These are phyloP conservation scores for Eulemur mongoz DNA, from an alignment of 2,797 vertebrate species.

Conservation along the genomic window DNA sequence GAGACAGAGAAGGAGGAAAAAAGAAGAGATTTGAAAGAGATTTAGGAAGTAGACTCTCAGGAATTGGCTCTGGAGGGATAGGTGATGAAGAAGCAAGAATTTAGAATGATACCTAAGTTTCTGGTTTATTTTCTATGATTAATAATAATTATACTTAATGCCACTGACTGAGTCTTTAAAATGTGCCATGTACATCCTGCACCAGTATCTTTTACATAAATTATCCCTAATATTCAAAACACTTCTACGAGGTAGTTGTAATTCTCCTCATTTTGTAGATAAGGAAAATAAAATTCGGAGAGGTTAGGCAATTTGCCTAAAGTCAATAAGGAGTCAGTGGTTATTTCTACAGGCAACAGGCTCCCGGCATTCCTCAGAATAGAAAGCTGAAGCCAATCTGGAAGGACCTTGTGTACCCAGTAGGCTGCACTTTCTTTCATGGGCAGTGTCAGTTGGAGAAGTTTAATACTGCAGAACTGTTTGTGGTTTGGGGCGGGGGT, in stretches of 20 bases:
- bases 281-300: slow-evolving; percentile 46
- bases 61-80: background rate
- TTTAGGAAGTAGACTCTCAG: background rate
- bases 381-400: background rate
- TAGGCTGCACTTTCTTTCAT: background rate
- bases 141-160: background rate
- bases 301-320: background rate
- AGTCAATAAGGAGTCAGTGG: background rate
- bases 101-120: slow-evolving; percentile 20
- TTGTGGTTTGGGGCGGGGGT: background rate
- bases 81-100: background rate
- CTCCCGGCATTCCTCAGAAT: background rate
- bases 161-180: background rate
- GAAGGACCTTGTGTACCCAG: background rate
- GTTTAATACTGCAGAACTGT: background rate
- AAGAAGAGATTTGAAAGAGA: background rate
- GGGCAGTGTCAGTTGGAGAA: background rate
- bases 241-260: background rate
- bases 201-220: slow-evolving; percentile 7
- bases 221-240: slow-evolving; percentile 22
- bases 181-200: background rate
- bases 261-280: slow-evolving; percentile 39
- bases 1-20: background rate
- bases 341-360: background rate
- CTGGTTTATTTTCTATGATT: slow-evolving; percentile 14